Evolutionary conservation across 2,113 vertebrate genomes (phyloP).

Genomic region (Pangasianodon gigas): DNA sequence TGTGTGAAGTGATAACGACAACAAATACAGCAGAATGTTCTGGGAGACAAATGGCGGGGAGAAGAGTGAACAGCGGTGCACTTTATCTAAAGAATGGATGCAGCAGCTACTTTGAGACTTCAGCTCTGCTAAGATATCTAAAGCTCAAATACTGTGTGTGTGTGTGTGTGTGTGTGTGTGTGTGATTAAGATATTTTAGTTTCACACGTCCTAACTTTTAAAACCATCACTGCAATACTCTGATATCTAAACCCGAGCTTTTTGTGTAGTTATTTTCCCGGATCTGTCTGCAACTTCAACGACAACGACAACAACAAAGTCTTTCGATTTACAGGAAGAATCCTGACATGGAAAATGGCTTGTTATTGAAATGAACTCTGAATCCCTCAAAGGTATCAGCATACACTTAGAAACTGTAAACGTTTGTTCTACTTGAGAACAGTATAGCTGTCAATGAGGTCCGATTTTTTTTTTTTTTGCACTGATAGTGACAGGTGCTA

Average conservation of each 20-base stretch:
- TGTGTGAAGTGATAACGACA: slow-evolving; percentile 12
- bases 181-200: slow-evolving; percentile 43
- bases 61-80: not conserved
- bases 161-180: slow-evolving; percentile 31
- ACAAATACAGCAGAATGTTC: slow-evolving; percentile 1
- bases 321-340: not conserved
- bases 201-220: not conserved
- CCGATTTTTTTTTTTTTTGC: not conserved
- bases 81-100: slow-evolving; percentile 4
- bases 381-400: not conserved
- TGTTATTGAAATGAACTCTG: not conserved
- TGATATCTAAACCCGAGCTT: slow-evolving; percentile 4
- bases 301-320: slow-evolving; percentile 10
- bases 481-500: not conserved
- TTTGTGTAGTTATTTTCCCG: not conserved
- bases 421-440: not conserved
- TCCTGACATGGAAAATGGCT: not conserved
- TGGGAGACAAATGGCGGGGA: not conserved
- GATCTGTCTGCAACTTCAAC: not conserved
- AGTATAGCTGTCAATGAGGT: not conserved
- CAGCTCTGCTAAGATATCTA: slow-evolving; percentile 18
- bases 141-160: slow-evolving; percentile 31
- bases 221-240: not conserved
- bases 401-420: not conserved
- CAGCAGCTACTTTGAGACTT: not conserved